Base-by-base conservation (phyloP, 2,113 vertebrate genomes). In the Bubo scandiacus region DNA sequence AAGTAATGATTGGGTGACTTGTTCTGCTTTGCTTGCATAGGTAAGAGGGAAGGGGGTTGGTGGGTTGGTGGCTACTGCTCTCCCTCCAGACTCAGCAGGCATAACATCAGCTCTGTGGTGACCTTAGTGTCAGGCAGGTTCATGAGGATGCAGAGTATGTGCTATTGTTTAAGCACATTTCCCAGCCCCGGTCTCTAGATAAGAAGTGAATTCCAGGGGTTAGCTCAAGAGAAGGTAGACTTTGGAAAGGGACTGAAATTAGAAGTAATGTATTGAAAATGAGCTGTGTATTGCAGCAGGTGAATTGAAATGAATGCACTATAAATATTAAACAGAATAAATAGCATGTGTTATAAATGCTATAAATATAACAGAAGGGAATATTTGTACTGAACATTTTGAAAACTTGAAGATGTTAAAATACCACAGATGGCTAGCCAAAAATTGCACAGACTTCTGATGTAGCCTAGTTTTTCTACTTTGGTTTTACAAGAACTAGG, bases 251-350 rank as follows among this genome's bases (percentile, higher is more conserved):
- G 92, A 79, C 25, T 79, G 32, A 81, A 77, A 81, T 88, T 30
- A 61, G 12, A 68, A 77, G 54, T 30, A 67, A 82, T 22, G 11
- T 68, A 47, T 54, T 90, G 71, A 91, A 93, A 92, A 91, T 49
- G n/a, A 91, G 40, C 32, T 34, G 40, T 49, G 47, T 25, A 34
- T 62, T 89, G n/a, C 51, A 88, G 72, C 45, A 70, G 73, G 45
- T 89, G 65, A 86, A 74, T 58, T 45, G 38, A 96, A 87, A 70
- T 58, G 7, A 84, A 49, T 20, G 20, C 25, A 54, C 19, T 70
- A 77, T 55, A 92, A 92, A 94, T 84, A 91, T 62, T 71, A 87
- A 86, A 78, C 27, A 70, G 62, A 92, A 73, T 45, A 70, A 91
- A 73, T 47, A 73, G 15, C 49, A 68, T 73, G 58, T 65, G 40